Base-by-base conservation (phyloP, 2,888 invertebrate species). In the Erebia ligea region DNA sequence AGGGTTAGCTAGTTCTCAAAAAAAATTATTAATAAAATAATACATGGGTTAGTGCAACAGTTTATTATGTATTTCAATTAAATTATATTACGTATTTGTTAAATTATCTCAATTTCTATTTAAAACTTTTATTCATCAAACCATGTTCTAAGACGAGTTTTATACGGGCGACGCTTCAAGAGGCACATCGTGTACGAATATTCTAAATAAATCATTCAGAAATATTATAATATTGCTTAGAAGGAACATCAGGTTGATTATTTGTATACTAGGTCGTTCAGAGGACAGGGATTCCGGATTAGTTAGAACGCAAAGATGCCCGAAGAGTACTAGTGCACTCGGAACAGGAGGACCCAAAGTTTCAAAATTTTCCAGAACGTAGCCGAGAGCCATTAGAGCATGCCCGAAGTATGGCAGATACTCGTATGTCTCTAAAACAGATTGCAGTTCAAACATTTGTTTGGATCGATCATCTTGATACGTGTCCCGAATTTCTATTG, bases 341-440 rank as follows among this genome's bases (percentile, higher is more conserved):
- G 92, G 86, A 1, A 87, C n/a, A 1, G 91, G 91, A 6, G 90
- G 84, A 1, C 78, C 76, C 0, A 86, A 68, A 69, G 74, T 76
- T 17, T 84, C 82, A 10, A 88, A 76, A 66, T 89, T 89, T 75
- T 92, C 89, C 48, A 90, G 70, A n/a, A 85, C 64, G 76, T 90
- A 91, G n/a, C 91, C 92, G 19, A 88, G 2, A 2, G 85, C 86
- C 91, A 92, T 90, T 50, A 92, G 64, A 48, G 78, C 73, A 69
- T 91, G 89, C 52, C 92, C 92, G 21, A 87, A 61, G 74, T 85
- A 86, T 21, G 91, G 87, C 70, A 89, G 75, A 75, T 85, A 89
- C 57, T 6, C 6, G 34, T 34, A 42, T 45, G 76, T 17, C 56
- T 81, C 76, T 21, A 86, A 11, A 50, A 79, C 58, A 17, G 72